Base-by-base conservation (phyloP, 2,888 invertebrate genomes). In the Plagodis dolabraria region DNA sequence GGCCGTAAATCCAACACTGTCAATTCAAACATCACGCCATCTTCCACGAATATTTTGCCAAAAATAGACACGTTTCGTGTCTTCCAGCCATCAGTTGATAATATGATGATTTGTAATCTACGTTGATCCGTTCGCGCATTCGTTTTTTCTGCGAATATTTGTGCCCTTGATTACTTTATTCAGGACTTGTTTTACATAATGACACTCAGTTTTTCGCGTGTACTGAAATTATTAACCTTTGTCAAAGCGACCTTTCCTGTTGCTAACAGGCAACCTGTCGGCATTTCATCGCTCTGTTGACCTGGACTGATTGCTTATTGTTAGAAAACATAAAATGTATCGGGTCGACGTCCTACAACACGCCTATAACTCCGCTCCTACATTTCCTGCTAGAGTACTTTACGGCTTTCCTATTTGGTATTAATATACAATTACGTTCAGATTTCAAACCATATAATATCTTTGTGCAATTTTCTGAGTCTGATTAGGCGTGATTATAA, bases 261-360 rank as follows among this genome's bases (percentile, higher is more conserved):
- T 57, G 56, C 7, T 5, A 36, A 36, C 55, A 38, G 54, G 57
- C 62, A 60, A 48, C 60, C 60, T 62, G 62, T 54, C 48, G 48
- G 43, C 36, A 49, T 56, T 61, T 53, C 63, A 69, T 71, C 68
- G 66, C 67, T 62, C 62, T 69, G 69, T 68, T 69, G 78, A 75
- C 82, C 80, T 75, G 75, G 70, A 78, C 83, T 84, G 82, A 83
- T 78, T 71, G 73, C 75, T 74, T 80, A 84, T 83, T 86, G 82
- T 83, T 80, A 69, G 81, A 78, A 80, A 76, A 76, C 69, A 74
- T 81, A 75, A 76, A 80, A 75, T 81, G 75, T 79, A 79, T 75
- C 76, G 75, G 76, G 74, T 75, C 78, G 70, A 73, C 67, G 79
- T 70, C 73, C 75, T 70, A 65, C 58, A 65, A 65, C 71, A 67